Base-by-base conservation (phyloP, 1,140 invertebrate genomes). In the Drosophila tsacasi region DNA sequence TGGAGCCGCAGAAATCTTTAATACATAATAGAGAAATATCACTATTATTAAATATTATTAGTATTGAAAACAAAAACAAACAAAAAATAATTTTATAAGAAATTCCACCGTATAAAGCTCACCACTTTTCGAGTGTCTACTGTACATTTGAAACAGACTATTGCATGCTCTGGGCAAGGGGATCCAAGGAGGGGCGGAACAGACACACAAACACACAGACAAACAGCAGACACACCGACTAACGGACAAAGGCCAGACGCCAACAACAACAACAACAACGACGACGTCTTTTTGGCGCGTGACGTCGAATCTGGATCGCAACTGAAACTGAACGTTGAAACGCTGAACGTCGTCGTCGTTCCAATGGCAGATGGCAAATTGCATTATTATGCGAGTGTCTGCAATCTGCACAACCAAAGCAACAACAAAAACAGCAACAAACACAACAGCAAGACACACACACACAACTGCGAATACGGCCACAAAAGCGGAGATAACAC, bases 331-430 rank as follows among this genome's bases (percentile, higher is more conserved):
- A 32, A 54, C 27, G 27, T 50, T 50, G 27, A 58, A 58, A 58
- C 21, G 55, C 55, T 39, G 55, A 58, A 57, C 54, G 32, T 37
- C 17, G 59, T 32, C 49, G 50, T 32, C 50, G 54, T 37, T 62
- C 35, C 63, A 57, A 57, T 79, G 84, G 78, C 81, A 85, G 86
- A 76, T 91, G 87, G 86, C 87, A 87, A 91, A 91, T 91, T 91
- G 87, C 86, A 91, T 91, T 92, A 91, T 91, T 91, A 91, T 91
- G 90, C 89, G 81, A 91, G 85, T 91, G 89, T 91, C 89, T 91
- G 89, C 83, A 91, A 83, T 89, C 89, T 91, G 89, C 76, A 91
- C 57, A 82, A 52, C 81, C 77, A 75, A 23, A 76, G 69, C 54
- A 74, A 67, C 23, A 71, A 55, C 25, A 79, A 63, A 50, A 75